Base-by-base conservation (phyloP, 2,888 invertebrate genomes). In the Nomada flava region DNA sequence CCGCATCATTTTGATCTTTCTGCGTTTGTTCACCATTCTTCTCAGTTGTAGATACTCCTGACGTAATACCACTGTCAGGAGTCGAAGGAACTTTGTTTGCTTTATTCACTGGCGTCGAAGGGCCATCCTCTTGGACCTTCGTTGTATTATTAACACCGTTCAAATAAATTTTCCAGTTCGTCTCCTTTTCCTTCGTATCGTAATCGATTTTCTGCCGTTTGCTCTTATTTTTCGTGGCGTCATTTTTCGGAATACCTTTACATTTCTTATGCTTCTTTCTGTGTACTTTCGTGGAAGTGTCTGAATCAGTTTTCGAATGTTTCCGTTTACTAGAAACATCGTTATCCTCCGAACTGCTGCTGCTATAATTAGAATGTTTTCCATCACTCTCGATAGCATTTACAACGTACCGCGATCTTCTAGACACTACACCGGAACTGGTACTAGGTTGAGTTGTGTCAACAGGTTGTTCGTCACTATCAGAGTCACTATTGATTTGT, bases 361-460 rank as follows among this genome's bases (percentile, higher is more conserved):
- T 89, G 64, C 86, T 90, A 36, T 87, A 85, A 59, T 85, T 89
- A 13, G 88, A 89, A 20, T 79, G 83, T 72, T 85, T 90, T 9
- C 80, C 36, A 11, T 90, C 86, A 18, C 82, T 84, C 5, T 87
- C 83, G 20, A 90, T 75, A 7, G 85, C 64, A 7, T 86, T 85
- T 2, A 86, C 65, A 15, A 85, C 68, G 47, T 88, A 90, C 42
- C 87, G 85, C 7, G 92, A 89, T 83, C 90, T 86, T 47, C 91
- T 87, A 23, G 92, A 91, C 47, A 91, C 89, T 13, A 93, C 78
- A 1, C 93, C 93, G 10, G 92, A 91, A 75, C 93, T 93, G 55
- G 93, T 93, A 71, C 93, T 93, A 5, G 93, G 93, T 63, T 93
- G 93, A 7, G 92, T 88, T 4, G 89, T 87, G 57, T 93, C 93